A percentile compares a stretch with the other conserved stretches of the same genome.
Conservation (phyloP, 2,797 vertebrate genomes). For the Argyrosomus regius region DNA sequence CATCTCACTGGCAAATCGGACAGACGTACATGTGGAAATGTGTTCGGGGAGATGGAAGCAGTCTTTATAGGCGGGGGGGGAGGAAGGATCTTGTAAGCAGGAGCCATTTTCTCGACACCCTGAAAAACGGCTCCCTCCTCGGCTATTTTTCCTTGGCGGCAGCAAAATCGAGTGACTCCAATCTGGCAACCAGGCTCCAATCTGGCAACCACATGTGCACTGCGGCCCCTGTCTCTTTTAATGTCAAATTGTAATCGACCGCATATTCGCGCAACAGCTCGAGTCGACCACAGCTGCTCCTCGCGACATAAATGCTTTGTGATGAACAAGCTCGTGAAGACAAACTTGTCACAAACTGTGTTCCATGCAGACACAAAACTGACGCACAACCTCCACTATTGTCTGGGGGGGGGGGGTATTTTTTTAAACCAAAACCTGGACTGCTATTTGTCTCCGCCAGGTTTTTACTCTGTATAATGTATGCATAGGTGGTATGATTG, state of each 20-base stretch:
- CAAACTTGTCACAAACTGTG: constrained; percentile 49
- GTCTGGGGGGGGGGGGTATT: constrained; percentile 4
- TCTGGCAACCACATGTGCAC: constrained; percentile 80
- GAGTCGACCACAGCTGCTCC: constrained; percentile 58
- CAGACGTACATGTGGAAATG: constrained; percentile 69
- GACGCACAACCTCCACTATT: constrained; percentile 11
- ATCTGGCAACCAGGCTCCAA: constrained; percentile 73
- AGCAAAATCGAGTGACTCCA: constrained; percentile 63
- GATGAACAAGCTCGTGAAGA: constrained; percentile 59
- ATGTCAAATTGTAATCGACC: constrained; percentile 63
- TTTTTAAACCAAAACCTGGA: constrained; percentile 22
- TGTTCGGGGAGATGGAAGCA: constrained; percentile 57
- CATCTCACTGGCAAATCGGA: constrained; percentile 50
- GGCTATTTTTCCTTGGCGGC: constrained; percentile 58
- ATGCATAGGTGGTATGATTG: constrained; percentile 40
- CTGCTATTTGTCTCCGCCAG: constrained; percentile 8
- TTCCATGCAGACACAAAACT: constrained; percentile 26
- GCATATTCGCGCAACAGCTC: constrained; percentile 52
- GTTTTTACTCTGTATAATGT: constrained; percentile 40
- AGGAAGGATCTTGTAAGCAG: constrained; percentile 33
- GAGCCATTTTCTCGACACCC: constrained; percentile 65
- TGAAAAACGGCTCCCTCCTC: constrained; percentile 69
- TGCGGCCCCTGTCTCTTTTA: constrained; percentile 51
- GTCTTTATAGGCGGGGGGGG: constrained; percentile 23
- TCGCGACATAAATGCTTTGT: constrained; percentile 46